phyloP scores from a whole-genome alignment of 2,797 vertebrate species.

The Eurystomus glaucurus region DNA sequence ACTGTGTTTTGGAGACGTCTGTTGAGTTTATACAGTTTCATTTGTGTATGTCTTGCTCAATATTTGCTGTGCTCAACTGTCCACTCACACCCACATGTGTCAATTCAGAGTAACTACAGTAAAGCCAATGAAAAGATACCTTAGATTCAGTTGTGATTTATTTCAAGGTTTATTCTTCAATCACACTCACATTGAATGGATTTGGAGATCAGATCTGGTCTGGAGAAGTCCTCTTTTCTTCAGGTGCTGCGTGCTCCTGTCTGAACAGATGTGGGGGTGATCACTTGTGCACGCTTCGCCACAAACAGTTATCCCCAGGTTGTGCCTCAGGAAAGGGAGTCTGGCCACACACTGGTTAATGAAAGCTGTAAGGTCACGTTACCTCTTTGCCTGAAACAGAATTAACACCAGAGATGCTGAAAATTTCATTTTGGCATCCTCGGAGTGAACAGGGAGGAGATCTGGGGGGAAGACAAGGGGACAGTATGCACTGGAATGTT shows the following conservation, averaged over 20 bases:
- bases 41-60: neutral
- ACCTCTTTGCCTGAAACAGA: neutral
- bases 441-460: neutral
- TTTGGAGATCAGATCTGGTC: neutral
- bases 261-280: neutral
- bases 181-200: neutral
- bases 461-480: rapidly evolving
- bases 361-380: neutral
- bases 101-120: neutral
- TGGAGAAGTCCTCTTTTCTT: neutral
- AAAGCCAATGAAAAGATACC: neutral
- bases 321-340: neutral
- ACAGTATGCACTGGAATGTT: neutral
- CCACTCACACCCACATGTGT: neutral
- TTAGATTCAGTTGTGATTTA: neutral
- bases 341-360: neutral
- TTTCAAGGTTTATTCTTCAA: neutral
- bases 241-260: neutral
- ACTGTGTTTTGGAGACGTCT: neutral
- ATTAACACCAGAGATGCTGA: neutral
- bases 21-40: neutral
- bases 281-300: neutral
- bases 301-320: neutral
- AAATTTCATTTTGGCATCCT: neutral
- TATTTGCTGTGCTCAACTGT: neutral